A percentile compares a stretch with the other conserved stretches of the same genome.
These are phyloP conservation scores for Aptenodytes forsteri DNA, from an alignment of 2,113 vertebrate genomes.

Conservation along the genomic window DNA sequence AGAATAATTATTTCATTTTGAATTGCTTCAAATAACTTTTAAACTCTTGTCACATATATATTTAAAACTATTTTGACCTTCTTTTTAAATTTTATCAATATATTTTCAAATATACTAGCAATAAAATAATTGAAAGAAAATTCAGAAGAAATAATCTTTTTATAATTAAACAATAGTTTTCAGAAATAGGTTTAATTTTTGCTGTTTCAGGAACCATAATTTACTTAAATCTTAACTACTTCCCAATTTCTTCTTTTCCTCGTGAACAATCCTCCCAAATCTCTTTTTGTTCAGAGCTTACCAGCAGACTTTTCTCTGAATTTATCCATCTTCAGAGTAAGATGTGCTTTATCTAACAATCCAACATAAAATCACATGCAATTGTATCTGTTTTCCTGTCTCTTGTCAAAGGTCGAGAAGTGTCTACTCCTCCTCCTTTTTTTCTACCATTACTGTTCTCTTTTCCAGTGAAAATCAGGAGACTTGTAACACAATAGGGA, in stretches of 20 bases:
- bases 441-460: neutral
- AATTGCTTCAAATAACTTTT: neutral
- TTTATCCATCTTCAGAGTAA: neutral
- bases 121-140: neutral
- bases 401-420: neutral
- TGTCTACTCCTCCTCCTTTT: neutral
- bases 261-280: neutral
- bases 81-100: neutral
- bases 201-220: neutral
- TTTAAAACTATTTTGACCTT: neutral
- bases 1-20: neutral
- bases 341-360: neutral
- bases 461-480: neutral
- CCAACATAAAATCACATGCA: neutral
- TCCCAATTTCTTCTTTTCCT: neutral
- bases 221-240: neutral
- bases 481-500: neutral
- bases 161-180: neutral
- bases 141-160: neutral
- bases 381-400: neutral
- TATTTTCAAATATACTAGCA: neutral
- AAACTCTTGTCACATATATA: neutral
- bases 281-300: neutral
- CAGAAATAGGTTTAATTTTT: neutral
- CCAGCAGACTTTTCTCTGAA: neutral